A percentile compares a stretch with the other conserved stretches of the same genome.
Evolutionary conservation across 2,113 vertebrate genomes (phyloP).

Genomic region (Dipodomys merriami): DNA sequence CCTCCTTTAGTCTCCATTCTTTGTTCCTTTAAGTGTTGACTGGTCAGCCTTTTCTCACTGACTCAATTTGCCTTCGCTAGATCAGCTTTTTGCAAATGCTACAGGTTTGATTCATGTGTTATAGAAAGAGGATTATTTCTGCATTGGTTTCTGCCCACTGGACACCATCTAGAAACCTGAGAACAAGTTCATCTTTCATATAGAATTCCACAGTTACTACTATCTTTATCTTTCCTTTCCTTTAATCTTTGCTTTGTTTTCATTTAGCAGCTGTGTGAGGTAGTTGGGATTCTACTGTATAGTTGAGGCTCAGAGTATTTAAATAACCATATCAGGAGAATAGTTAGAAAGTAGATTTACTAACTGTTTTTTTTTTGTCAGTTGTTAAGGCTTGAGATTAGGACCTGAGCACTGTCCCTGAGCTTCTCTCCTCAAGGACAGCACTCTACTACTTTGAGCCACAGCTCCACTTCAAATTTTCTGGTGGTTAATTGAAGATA

Average conservation of each 20-base stretch:
- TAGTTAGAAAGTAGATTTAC: neutral
- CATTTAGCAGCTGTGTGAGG: neutral
- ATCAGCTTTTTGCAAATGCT: neutral
- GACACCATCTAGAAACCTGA: neutral
- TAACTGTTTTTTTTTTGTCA: no score
- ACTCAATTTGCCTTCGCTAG: neutral
- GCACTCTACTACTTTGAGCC: no score
- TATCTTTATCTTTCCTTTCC: neutral
- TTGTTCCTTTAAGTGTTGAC: neutral
- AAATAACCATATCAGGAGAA: neutral
- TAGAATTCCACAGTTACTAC: neutral
- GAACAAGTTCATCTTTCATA: neutral
- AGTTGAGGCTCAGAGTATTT: neutral
- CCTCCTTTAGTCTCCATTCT: neutral
- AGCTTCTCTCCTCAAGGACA: no score
- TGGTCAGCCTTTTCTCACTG: neutral
- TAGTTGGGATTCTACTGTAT: neutral
- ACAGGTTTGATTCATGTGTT: neutral
- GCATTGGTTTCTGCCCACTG: neutral
- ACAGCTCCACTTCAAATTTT: no score
- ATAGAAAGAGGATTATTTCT: neutral
- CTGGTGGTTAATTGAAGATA: no score
- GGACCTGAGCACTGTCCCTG: no score
- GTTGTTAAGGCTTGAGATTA: no score
- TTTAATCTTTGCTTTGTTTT: neutral